Evolutionary conservation across 1,140 invertebrate species (phyloP).

Genomic region (Drosophila pandora): DNA sequence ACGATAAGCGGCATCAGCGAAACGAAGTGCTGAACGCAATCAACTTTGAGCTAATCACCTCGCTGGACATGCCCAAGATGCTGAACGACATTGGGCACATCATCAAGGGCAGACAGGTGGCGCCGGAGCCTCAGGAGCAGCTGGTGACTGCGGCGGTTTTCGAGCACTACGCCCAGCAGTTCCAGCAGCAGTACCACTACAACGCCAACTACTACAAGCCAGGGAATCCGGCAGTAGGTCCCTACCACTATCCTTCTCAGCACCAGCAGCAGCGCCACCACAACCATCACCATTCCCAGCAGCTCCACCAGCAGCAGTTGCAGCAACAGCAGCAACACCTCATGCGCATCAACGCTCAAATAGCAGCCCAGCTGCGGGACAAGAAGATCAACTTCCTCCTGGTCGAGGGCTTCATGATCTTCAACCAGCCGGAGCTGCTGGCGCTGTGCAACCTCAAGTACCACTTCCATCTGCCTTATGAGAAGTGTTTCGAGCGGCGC

Average conservation of each 20-base stretch:
- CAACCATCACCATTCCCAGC: conserved; percentile 40
- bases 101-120: conserved; percentile 59
- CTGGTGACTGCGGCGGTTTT: conserved; percentile 60
- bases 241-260: conserved; percentile 38
- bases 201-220: conserved; percentile 50
- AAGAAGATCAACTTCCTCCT: conserved; percentile 86
- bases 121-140: conserved; percentile 32
- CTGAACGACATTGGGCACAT: conserved; percentile 71
- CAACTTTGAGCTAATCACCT: conserved; percentile 91
- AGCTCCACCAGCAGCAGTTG: conserved; percentile 29
- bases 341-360: conserved; percentile 67
- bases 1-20: conserved; percentile 88
- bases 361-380: conserved; percentile 63
- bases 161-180: conserved; percentile 70
- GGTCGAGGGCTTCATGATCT: conserved; percentile 91
- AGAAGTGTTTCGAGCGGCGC: conserved; percentile 87
- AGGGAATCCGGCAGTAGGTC: conserved; percentile 4
- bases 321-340: conserved; percentile 57
- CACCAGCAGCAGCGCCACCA: conserved; percentile 40
- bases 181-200: conserved; percentile 68
- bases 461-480: conserved; percentile 88
- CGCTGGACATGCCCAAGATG: conserved; percentile 91
- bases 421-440: conserved; percentile 87
- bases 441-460: conserved; percentile 89
- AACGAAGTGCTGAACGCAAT: conserved; percentile 88